Evolutionary conservation across 1,140 invertebrate species (phyloP), one percentile per base, ranked within the genome.

Genomic region (Akabosia matsudoensis): DNA sequence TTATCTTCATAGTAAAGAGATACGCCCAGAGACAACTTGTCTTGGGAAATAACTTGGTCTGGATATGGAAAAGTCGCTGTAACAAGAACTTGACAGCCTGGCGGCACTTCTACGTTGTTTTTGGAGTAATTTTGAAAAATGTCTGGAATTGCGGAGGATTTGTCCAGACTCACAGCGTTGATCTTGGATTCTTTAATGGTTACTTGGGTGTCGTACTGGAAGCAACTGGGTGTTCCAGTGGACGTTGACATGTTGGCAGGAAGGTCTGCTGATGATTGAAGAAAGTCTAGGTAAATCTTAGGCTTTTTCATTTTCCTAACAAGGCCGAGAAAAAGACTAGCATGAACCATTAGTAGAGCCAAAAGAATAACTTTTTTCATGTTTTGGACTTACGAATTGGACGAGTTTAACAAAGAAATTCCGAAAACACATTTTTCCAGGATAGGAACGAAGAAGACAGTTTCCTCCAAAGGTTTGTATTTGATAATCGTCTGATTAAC

Each of bases 381-480:
- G n/a, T n/a, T n/a, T n/a, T n/a, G n/a, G n/a, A n/a, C 61, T 28
- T 67, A 67, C 61, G 24, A 30, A 10, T 1, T 22, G 4, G 61
- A 10, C 4, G 30, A 24, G 31, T 67, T 67, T 30, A 67, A 67
- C 3, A 67, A 30, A 2, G 26, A 16, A 3, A 67, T 67, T 31
- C 61, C 61, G 31, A 67, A 67, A 7, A 67, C 61, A 31, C 61
- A 67, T n/a, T 31, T 67, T 7, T 67, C 61, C 28, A 67, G 31
- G 1, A 67, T 30, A 10, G 61, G 61, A 31, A 31, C 28, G 28
- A 67, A 67, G 31, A 67, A 67, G 13, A 31, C 28, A 4, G 24
- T 16, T 2, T 31, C 61, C n/a, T 67, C n/a, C 61, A 67, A 28
- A 2, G 28, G 24, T 4, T 13, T 7, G n/a, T 30, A 67, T 30